Base-by-base conservation (phyloP, 2,888 invertebrate species). In the Neoscelio sp. region DNA sequence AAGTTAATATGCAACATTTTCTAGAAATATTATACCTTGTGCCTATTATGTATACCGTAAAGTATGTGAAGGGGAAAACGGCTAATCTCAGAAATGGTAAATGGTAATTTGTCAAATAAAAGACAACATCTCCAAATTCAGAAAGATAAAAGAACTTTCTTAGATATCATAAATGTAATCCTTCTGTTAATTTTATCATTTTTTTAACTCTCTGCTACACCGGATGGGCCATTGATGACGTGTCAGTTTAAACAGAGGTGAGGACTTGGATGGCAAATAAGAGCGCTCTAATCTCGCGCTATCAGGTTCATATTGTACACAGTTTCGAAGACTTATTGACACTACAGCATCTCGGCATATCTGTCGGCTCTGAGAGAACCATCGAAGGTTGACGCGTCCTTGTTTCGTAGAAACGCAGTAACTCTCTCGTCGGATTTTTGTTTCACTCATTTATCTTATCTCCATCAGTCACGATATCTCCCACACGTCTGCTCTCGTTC, bases 211-310 rank as follows among this genome's bases (percentile, higher is more conserved):
- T n/a, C n/a, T n/a, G n/a, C n/a, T n/a, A n/a, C 85, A 86, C 86
- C 87, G 88, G 88, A 89, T 89, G 89, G 89, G 89, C 89, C 89
- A 89, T 78, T 81, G 83, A 62, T 87, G 87, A 85, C 85, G 85
- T 87, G 88, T 85, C 74, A 85, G 85, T 84, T 81, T 87, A 90
- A 90, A 90, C 82, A 89, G 87, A 85, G 88, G 88, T 78, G 88
- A 87, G 89, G 86, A 84, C 81, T 77, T 13, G 58, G 77, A 80
- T 77, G 78, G 85, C 86, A 89, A 88, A 88, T 86, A 89, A 86
- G 84, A 83, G 74, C 85, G 88, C 85, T 87, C 88, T 89, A 89
- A 89, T 89, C 89, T 85, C 85, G 4, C 71, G 60, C 65, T 77
- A 76, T 76, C 68, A 54, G 60, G 20, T 60, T 62, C 28, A 76